Evolutionary conservation across 2,888 invertebrate species (phyloP).

Genomic region (Erebia palarica): DNA sequence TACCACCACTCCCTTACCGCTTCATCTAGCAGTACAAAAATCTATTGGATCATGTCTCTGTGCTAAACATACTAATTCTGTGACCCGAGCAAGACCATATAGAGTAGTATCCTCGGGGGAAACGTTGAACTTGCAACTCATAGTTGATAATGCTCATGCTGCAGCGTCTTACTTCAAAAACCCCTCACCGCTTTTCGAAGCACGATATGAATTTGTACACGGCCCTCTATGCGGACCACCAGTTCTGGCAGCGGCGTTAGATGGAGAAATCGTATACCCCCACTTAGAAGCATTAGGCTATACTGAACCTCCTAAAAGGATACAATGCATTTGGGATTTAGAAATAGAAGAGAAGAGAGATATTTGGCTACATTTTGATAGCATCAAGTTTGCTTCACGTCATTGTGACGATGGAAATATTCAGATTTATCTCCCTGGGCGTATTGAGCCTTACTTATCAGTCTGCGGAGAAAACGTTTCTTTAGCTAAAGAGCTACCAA

Average conservation of each 20-base stretch:
- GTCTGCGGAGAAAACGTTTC: slow-evolving; percentile 94
- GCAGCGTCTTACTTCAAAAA: slow-evolving; percentile 95
- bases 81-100: slow-evolving; percentile 83
- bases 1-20: slow-evolving; percentile 77
- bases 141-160: slow-evolving; percentile 92
- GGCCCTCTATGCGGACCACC: slow-evolving; percentile 94
- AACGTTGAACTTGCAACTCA: slow-evolving; percentile 89
- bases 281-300: slow-evolving; percentile 90
- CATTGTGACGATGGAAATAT: slow-evolving; percentile 94
- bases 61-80: slow-evolving; percentile 83
- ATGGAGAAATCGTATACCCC: slow-evolving; percentile 94
- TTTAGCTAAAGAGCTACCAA: slow-evolving; percentile 89
- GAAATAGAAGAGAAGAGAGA: slow-evolving; percentile 92
- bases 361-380: slow-evolving; percentile 93
- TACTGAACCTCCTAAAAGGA: slow-evolving; percentile 85
- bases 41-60: slow-evolving; percentile 89
- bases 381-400: slow-evolving; percentile 91
- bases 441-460: slow-evolving; percentile 88
- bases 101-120: slow-evolving; percentile 91
- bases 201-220: slow-evolving; percentile 94
- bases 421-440: slow-evolving; percentile 89
- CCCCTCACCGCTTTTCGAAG: slow-evolving; percentile 91
- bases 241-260: slow-evolving; percentile 88
- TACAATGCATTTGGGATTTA: slow-evolving; percentile 91
- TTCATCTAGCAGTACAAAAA: slow-evolving; percentile 85